These are phyloP conservation scores for Hybognathus amarus DNA, from an alignment of 2,797 vertebrate species.

Conservation along the genomic window DNA sequence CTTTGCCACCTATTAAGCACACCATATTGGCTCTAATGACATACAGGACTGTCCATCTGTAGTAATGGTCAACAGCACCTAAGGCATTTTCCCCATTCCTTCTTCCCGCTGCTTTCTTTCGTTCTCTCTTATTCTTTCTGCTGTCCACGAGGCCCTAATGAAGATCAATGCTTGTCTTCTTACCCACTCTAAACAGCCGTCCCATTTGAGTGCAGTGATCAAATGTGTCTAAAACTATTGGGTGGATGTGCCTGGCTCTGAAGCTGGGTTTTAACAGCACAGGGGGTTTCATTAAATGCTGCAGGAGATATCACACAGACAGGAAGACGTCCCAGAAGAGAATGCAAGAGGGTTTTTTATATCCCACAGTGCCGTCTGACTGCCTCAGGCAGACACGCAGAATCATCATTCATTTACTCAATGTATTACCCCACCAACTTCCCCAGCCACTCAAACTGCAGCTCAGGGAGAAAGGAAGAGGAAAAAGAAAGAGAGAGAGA, in stretches of 20 bases:
- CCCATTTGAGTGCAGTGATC: slow-evolving; percentile 32
- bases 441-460: slow-evolving; percentile 68
- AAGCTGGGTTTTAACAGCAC: slow-evolving; percentile 41
- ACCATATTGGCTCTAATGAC: slow-evolving; percentile 80
- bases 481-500: background rate
- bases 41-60: slow-evolving; percentile 75
- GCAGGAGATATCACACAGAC: slow-evolving; percentile 19
- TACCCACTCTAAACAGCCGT: slow-evolving; percentile 46
- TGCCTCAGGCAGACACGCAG: slow-evolving; percentile 71
- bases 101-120: slow-evolving; percentile 1
- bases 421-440: slow-evolving; percentile 72
- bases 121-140: slow-evolving; percentile 17
- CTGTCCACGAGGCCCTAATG: slow-evolving; percentile 44
- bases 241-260: slow-evolving; percentile 37
- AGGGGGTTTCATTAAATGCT: slow-evolving; percentile 47
- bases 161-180: slow-evolving; percentile 42
- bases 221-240: slow-evolving; percentile 46
- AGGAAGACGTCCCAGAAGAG: slow-evolving; percentile 56
- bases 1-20: slow-evolving; percentile 77
- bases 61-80: slow-evolving; percentile 66
- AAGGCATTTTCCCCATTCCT: slow-evolving; percentile 57
- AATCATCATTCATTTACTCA: slow-evolving; percentile 80
- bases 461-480: slow-evolving; percentile 59
- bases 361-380: slow-evolving; percentile 55
- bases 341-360: slow-evolving; percentile 21